Evolutionary conservation across 2,888 invertebrate species (phyloP).

Genomic region (Heliconius sara): DNA sequence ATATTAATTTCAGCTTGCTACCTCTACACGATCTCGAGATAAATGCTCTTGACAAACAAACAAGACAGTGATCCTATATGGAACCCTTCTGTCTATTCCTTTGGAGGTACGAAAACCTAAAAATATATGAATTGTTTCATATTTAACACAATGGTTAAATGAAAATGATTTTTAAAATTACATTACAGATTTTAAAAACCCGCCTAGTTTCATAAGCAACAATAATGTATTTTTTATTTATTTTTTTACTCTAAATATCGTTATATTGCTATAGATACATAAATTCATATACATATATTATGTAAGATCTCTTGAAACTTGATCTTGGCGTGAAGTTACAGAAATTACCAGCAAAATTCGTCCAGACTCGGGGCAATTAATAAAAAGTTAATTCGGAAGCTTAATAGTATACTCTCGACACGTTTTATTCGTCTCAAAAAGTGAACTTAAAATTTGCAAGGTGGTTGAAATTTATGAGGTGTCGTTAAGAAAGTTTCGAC

Average conservation of each 20-base stretch:
- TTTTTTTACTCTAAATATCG: not conserved
- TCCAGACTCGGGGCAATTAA: slow-evolving; percentile 55
- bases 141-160: not conserved
- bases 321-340: slow-evolving; percentile 20
- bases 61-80: too few relatives aligned
- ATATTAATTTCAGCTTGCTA: too few relatives aligned
- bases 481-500: slow-evolving; percentile 67
- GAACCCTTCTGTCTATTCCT: too few relatives aligned
- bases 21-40: too few relatives aligned
- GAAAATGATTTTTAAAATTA: not conserved
- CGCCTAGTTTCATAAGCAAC: not conserved
- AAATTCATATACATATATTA: not conserved
- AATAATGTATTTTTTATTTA: not conserved
- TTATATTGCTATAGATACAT: not conserved
- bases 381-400: slow-evolving; percentile 67
- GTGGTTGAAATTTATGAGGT: slow-evolving; percentile 67
- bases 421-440: slow-evolving; percentile 68
- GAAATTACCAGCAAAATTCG: slow-evolving; percentile 47
- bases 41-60: too few relatives aligned
- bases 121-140: not conserved
- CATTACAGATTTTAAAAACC: too few relatives aligned
- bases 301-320: slow-evolving; percentile 1
- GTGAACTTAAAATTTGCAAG: slow-evolving; percentile 65
- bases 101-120: too few relatives aligned
- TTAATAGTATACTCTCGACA: slow-evolving; percentile 63